Percentiles rank a stretch among this genome's conserved stretches.
phyloP scores from a whole-genome alignment of 1,140 invertebrate species.

The Drosophila trapezifrons region DNA sequence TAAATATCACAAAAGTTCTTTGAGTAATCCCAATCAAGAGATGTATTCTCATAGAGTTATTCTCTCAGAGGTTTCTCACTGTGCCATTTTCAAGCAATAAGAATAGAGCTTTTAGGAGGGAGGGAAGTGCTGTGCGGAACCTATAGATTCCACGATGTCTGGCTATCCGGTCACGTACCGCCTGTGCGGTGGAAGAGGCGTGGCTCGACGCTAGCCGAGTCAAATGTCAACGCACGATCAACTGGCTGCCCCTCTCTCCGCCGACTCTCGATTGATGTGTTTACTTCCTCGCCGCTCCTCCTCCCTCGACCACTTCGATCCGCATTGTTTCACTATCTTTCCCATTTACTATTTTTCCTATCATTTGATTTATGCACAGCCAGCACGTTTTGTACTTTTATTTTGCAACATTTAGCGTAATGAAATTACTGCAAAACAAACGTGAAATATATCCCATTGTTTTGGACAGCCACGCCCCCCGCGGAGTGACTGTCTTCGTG shows the following conservation, averaged over 20 bases:
- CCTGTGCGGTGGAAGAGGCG: constrained; percentile 22
- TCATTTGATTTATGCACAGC: constrained; percentile 45
- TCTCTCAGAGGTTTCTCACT: too few relatives aligned
- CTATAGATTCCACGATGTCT: constrained; percentile 41
- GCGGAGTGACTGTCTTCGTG: constrained; percentile 11
- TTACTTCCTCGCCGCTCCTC: constrained; percentile 8
- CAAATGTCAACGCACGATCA: constrained; percentile 59
- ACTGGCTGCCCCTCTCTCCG: not conserved
- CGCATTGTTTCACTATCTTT: constrained; percentile 28
- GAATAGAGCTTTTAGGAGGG: not conserved
- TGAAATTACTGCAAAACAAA: constrained; percentile 52
- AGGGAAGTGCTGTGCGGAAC: constrained; percentile 3
- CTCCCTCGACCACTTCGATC: not conserved
- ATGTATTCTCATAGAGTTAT: too few relatives aligned
- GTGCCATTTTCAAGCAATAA: constrained; percentile 5
- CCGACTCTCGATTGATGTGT: constrained; percentile 4
- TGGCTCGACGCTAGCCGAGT: constrained; percentile 41
- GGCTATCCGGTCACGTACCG: constrained; percentile 44
- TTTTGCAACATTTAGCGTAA: constrained; percentile 37
- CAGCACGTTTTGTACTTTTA: constrained; percentile 24
- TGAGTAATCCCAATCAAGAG: too few relatives aligned
- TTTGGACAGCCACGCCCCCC: constrained; percentile 4
- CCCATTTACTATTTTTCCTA: constrained; percentile 26
- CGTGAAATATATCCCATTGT: constrained; percentile 50
- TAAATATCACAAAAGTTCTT: too few relatives aligned